Percentiles rank a stretch among this genome's conserved stretches.
Evolutionary conservation across 2,113 vertebrate genomes (phyloP).

Genomic region (Apteryx owenii): DNA sequence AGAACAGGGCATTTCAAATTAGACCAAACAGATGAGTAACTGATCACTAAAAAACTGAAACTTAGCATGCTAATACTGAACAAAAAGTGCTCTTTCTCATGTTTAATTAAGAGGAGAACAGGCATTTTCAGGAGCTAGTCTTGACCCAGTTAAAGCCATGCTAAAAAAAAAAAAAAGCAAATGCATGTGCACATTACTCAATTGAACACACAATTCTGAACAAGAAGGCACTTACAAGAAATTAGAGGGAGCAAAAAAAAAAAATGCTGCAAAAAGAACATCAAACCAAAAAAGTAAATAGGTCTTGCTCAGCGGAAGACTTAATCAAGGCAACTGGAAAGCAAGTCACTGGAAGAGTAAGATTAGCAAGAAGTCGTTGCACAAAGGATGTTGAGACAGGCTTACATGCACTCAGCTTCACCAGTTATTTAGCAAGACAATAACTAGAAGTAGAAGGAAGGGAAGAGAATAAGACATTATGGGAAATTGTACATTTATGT

Average conservation of each 20-base stretch:
- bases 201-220: neutral
- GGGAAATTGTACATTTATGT: neutral
- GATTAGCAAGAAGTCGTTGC: neutral
- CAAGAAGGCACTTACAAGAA: neutral
- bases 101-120: neutral
- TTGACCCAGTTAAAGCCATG: neutral
- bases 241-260: neutral
- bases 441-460: neutral
- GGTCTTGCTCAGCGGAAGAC: neutral
- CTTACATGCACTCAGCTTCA: neutral
- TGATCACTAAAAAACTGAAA: neutral
- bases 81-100: rapidly evolving
- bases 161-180: neutral
- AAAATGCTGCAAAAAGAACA: neutral
- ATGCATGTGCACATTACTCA: neutral
- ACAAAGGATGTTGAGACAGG: neutral
- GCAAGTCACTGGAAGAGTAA: neutral
- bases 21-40: neutral
- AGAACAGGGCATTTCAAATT: neutral
- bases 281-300: neutral
- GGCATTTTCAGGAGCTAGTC: neutral
- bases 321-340: neutral
- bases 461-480: neutral
- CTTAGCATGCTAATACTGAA: neutral
- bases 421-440: too few relatives aligned